Conservation (phyloP, 2,797 vertebrate genomes). For the Iguana delicatissima region DNA sequence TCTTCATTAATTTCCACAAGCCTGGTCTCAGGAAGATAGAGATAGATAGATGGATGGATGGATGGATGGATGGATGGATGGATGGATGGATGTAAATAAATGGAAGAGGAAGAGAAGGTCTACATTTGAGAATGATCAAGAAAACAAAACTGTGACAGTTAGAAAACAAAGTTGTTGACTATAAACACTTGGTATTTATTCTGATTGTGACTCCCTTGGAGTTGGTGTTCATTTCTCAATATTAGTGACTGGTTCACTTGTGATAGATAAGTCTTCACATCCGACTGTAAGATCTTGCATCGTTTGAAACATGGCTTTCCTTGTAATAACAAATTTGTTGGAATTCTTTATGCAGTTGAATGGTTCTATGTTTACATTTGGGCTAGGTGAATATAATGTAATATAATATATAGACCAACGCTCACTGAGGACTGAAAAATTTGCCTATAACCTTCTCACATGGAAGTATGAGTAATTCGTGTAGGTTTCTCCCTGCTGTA, state of each 20-base stretch:
- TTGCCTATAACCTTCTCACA: no score
- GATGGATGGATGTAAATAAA: no score
- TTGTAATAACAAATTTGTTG: background rate
- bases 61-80: no score
- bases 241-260: no score
- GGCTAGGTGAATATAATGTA: background rate
- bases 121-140: conserved; percentile 1
- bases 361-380: background rate
- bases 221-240: no score
- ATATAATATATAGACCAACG: background rate
- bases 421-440: no score
- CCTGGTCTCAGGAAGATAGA: no score
- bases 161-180: background rate
- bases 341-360: background rate
- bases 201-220: background rate
- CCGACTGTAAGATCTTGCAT: background rate
- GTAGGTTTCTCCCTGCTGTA: no score
- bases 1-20: no score
- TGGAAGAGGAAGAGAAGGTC: background rate
- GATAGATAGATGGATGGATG: no score
- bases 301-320: background rate
- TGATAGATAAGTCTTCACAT: background rate
- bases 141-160: conserved; percentile 9
- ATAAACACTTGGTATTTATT: background rate
- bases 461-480: no score